Percentiles rank a stretch among this genome's conserved stretches.
These are phyloP conservation scores for Paracyclopina nana DNA, from an alignment of 1,140 invertebrate genomes.

Conservation along the genomic window DNA sequence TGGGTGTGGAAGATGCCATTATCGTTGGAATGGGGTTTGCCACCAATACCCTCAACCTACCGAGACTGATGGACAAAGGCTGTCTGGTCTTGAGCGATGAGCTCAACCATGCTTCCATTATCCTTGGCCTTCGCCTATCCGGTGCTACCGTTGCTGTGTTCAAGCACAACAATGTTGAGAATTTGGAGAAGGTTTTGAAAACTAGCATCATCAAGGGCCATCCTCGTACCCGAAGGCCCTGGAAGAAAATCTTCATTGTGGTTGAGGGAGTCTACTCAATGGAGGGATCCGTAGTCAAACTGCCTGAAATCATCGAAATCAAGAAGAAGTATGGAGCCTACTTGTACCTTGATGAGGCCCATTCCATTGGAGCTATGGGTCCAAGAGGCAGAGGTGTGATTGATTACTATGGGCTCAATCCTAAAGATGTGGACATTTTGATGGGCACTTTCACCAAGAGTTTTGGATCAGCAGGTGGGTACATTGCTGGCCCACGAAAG, in stretches of 20 bases:
- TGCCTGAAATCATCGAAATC: conserved; percentile 67
- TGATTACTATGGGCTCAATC: conserved; percentile 60
- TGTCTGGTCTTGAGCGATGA: conserved; percentile 85
- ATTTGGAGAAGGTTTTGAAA: conserved; percentile 60
- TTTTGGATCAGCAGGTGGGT: conserved; percentile 90
- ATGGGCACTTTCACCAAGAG: conserved; percentile 95
- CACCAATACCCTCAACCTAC: conserved; percentile 84
- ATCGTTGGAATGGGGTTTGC: conserved; percentile 97
- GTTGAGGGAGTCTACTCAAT: conserved; percentile 94
- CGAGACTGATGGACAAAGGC: conserved; percentile 57
- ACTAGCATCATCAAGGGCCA: conserved; percentile 60
- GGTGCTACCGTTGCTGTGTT: conserved; percentile 70
- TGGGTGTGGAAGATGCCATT: conserved; percentile 83
- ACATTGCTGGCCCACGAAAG: conserved; percentile 68
- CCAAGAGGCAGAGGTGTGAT: conserved; percentile 64
- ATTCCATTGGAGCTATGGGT: conserved; percentile 86
- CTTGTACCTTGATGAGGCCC: conserved; percentile 84
- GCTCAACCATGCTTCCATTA: conserved; percentile 89
- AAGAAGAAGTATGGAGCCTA: conserved; percentile 90
- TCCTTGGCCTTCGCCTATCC: conserved; percentile 71
- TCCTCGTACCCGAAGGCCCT: conserved; percentile 49
- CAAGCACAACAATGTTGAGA: conserved; percentile 41
- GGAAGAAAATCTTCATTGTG: conserved; percentile 83
- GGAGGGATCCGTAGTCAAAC: conserved; percentile 83
- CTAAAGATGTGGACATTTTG: conserved; percentile 75